A percentile compares a stretch with the other conserved stretches of the same genome.
Conservation (phyloP, 2,797 vertebrate species). For the Discoglossus pictus region DNA sequence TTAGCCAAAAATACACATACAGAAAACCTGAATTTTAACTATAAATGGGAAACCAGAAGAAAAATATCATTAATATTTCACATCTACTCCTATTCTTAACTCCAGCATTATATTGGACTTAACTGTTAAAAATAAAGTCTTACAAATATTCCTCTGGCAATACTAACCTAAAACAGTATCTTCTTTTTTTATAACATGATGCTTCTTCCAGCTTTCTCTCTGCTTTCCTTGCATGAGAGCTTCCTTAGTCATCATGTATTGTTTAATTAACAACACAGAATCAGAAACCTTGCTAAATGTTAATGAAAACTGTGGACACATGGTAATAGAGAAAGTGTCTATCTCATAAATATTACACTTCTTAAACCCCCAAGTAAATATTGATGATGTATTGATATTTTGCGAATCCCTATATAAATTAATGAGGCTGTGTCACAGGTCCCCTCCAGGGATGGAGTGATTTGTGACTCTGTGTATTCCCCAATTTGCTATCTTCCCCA, state of each 20-base stretch:
- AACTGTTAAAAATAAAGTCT: no score
- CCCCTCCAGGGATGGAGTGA: constrained; percentile 54
- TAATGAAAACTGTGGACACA: constrained; percentile 5
- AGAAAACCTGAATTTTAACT: no score
- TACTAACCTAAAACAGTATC: no score
- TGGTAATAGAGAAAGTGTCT: constrained; percentile 38
- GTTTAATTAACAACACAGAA: constrained; percentile 20
- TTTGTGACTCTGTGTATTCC: constrained; percentile 51
- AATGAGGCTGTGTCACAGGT: constrained; percentile 53
- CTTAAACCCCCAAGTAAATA: constrained; percentile 49
- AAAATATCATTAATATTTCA: no score
- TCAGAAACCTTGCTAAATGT: constrained; percentile 19
- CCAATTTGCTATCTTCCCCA: constrained; percentile 52
- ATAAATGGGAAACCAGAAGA: no score
- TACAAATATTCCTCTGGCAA: no score
- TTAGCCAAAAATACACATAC: no score
- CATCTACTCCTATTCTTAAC: no score
- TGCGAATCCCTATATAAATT: constrained; percentile 55
- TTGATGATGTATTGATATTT: constrained; percentile 59
- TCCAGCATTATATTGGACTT: no score
- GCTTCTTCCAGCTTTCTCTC: no score
- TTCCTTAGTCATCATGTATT: background rate
- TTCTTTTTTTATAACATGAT: no score
- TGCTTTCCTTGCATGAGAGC: background rate
- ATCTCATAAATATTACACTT: constrained; percentile 47